Evolutionary conservation across 2,888 invertebrate genomes (phyloP).

Genomic region (Dilophus febrilis): DNA sequence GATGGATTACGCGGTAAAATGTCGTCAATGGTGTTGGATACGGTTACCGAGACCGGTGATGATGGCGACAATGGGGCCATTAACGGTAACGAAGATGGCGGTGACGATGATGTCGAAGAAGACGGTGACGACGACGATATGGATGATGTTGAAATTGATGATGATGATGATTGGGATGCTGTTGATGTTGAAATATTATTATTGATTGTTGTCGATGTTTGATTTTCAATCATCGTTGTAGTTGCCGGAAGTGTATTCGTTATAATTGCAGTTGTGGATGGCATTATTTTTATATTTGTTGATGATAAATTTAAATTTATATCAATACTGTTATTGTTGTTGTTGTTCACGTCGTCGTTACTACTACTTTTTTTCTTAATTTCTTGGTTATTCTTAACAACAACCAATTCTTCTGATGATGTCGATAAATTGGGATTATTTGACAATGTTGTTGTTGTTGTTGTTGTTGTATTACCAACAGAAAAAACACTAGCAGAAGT

Average conservation of each 20-base stretch:
- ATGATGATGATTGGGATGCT: constrained; percentile 4
- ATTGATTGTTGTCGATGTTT: constrained; percentile 3
- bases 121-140: not conserved
- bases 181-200: not conserved
- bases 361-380: too few species aligned
- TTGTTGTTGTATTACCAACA: too few species aligned
- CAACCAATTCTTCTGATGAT: too few species aligned
- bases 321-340: too few species aligned
- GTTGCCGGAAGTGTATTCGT: not conserved
- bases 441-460: too few species aligned
- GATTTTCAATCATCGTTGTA: not conserved
- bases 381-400: too few species aligned
- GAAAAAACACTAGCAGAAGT: too few species aligned
- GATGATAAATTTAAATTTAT: too few species aligned
- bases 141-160: not conserved
- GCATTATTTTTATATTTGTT: not conserved
- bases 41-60: not conserved
- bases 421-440: too few species aligned
- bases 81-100: constrained; percentile 2
- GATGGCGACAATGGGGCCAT: constrained; percentile 4
- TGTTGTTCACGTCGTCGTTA: too few species aligned
- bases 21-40: not conserved
- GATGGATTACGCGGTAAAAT: too few species aligned
- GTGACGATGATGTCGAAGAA: not conserved
- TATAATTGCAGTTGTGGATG: constrained; percentile 1